Percentiles rank a stretch among this genome's conserved stretches.
phyloP scores from a whole-genome alignment of 1,140 invertebrate species.

The Eurosta solidaginis region DNA sequence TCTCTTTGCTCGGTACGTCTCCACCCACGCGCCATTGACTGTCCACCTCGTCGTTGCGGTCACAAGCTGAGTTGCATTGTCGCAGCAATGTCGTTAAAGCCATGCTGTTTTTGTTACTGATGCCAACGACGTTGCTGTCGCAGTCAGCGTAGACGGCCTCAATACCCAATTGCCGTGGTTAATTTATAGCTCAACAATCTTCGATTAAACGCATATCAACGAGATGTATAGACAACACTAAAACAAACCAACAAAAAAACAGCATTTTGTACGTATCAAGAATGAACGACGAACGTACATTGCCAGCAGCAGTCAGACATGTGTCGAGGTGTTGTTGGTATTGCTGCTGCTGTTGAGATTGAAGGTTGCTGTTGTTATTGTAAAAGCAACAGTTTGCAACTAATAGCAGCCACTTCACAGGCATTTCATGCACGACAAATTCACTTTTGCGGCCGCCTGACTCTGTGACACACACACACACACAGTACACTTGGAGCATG shows the following conservation, averaged over 20 bases:
- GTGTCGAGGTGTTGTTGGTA: neutral
- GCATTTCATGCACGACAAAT: constrained; percentile 12
- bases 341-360: neutral
- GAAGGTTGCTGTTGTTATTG: neutral
- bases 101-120: neutral
- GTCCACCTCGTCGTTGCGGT: neutral
- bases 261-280: neutral
- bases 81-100: neutral
- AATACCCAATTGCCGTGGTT: neutral
- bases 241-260: neutral
- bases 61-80: neutral
- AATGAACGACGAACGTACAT: neutral
- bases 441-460: constrained; percentile 8
- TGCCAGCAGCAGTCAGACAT: neutral
- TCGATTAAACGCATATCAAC: constrained; percentile 10
- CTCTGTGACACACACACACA: neutral
- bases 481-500: neutral
- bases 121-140: neutral
- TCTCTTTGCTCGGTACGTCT: neutral
- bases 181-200: constrained; percentile 1
- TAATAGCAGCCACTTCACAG: constrained; percentile 8
- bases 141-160: neutral
- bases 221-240: neutral
- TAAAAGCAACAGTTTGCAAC: constrained; percentile 18
- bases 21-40: too few species aligned